A percentile compares a stretch with the other conserved stretches of the same genome.
Conservation (phyloP, 2,113 vertebrate genomes). For the Dunckerocampus dactyliophorus region DNA sequence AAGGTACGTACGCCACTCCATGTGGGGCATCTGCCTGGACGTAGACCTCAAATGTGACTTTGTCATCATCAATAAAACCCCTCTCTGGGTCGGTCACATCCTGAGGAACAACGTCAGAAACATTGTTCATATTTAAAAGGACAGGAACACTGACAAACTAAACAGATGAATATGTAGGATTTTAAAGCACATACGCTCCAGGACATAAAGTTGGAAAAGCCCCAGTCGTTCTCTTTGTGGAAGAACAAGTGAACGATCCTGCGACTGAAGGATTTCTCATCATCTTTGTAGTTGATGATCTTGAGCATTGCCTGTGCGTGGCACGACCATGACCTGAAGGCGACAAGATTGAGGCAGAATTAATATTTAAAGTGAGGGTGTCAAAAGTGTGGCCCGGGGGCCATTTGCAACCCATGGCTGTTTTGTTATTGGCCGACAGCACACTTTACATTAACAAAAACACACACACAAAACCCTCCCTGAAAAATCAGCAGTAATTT, state of each 20-base stretch:
- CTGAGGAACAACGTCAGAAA: conserved; percentile 60
- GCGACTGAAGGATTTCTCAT: conserved; percentile 97
- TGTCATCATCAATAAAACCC: conserved; percentile 96
- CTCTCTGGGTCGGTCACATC: conserved; percentile 98
- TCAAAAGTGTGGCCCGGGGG: too few species aligned
- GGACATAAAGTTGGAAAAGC: conserved; percentile 99
- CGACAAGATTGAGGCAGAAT: background rate
- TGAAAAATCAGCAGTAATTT: too few species aligned
- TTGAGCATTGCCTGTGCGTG: conserved; percentile 98
- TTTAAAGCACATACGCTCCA: conserved; percentile 89
- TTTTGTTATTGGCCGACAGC: too few species aligned
- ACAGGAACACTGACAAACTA: background rate
- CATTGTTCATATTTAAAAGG: background rate
- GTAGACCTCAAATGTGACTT: conserved; percentile 97
- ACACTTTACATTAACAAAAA: too few species aligned
- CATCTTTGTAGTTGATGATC: conserved; percentile 98
- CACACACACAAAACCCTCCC: too few species aligned
- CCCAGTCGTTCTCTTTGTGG: conserved; percentile 99
- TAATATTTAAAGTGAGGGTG: too few species aligned
- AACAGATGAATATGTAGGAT: background rate
- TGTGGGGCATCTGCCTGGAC: conserved; percentile 98
- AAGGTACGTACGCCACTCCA: conserved; percentile 89
- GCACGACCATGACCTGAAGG: conserved; percentile 93
- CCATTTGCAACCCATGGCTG: too few species aligned
- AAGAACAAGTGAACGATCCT: conserved; percentile 98